Evolutionary conservation across 2,113 vertebrate genomes (phyloP).

Genomic region (western clawed frog (Xenopus tropicalis)): DNA sequence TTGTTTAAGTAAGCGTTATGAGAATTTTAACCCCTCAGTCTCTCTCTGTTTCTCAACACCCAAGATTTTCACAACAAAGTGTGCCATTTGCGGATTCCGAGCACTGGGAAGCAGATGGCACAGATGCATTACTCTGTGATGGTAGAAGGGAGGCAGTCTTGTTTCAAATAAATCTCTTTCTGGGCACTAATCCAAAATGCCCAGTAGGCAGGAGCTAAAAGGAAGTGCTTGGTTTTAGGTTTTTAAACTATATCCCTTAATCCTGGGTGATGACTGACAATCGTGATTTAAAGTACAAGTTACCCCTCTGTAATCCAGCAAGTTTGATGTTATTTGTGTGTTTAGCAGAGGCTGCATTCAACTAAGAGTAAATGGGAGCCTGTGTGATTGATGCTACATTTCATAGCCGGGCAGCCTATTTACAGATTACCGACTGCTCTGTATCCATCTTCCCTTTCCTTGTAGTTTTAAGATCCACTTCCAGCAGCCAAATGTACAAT

Average conservation of each 20-base stretch:
- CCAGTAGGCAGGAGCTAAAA: constrained; percentile 85
- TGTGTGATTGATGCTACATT: constrained; percentile 71
- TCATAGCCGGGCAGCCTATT: constrained; percentile 71
- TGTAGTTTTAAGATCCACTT: constrained; percentile 61
- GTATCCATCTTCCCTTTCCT: constrained; percentile 56
- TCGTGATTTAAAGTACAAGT: constrained; percentile 99
- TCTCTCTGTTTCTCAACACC: neutral
- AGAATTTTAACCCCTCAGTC: no score
- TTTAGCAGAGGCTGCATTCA: constrained; percentile 89
- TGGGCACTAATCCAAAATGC: constrained; percentile 75
- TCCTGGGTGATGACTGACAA: constrained; percentile 99
- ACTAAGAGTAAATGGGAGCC: constrained; percentile 70
- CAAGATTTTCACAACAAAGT: constrained; percentile 51
- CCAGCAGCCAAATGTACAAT: constrained; percentile 66
- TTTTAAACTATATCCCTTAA: constrained; percentile 99
- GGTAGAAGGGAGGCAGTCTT: constrained; percentile 90
- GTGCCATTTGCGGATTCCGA: constrained; percentile 52
- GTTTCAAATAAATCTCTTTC: constrained; percentile 80
- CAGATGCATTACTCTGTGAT: constrained; percentile 58
- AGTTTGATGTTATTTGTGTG: constrained; percentile 99
- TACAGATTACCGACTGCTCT: constrained; percentile 70
- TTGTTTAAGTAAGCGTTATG: no score
- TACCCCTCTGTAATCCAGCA: constrained; percentile 97
- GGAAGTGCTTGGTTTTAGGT: constrained; percentile 97
- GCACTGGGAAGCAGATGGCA: constrained; percentile 52